Evolutionary conservation across 2,797 vertebrate species (phyloP).

Genomic region (Nasua narica): DNA sequence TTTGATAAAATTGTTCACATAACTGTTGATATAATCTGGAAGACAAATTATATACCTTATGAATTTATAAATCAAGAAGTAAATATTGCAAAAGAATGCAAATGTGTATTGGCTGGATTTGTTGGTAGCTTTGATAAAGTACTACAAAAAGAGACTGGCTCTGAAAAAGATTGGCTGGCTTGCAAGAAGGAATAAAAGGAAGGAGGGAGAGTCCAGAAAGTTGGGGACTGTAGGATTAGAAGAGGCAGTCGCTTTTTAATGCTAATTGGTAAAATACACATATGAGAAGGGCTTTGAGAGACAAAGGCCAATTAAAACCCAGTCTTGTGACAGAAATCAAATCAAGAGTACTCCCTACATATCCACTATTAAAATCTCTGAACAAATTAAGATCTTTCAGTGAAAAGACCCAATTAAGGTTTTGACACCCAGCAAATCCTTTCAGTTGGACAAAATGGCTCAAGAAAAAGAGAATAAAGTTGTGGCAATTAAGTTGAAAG

Average conservation of each 20-base stretch:
- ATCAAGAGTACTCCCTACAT: conserved; percentile 5
- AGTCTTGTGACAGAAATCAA: conserved; percentile 34
- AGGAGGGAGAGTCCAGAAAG: neutral
- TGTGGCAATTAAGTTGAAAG: conserved; percentile 42
- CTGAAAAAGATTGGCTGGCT: neutral
- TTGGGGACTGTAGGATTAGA: neutral
- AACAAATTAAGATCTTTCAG: conserved; percentile 55
- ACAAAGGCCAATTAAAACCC: conserved; percentile 53
- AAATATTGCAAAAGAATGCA: neutral
- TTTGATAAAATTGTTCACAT: neutral
- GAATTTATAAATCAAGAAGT: conserved; percentile 17
- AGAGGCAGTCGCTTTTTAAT: neutral
- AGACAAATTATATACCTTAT: neutral
- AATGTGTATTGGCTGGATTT: neutral
- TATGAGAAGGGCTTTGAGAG: conserved; percentile 17
- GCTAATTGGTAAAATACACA: conserved; percentile 55
- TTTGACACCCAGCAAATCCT: conserved; percentile 26
- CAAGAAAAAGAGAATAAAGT: conserved; percentile 42
- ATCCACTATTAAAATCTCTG: conserved; percentile 16
- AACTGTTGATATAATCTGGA: neutral
- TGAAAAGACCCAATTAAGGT: conserved; percentile 32
- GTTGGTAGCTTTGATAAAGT: neutral
- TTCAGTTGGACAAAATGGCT: conserved; percentile 25
- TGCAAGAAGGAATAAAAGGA: conserved; percentile 6
- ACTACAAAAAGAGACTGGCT: neutral